Conservation (phyloP, 2,888 invertebrate species). For the Byasa hedistus region DNA sequence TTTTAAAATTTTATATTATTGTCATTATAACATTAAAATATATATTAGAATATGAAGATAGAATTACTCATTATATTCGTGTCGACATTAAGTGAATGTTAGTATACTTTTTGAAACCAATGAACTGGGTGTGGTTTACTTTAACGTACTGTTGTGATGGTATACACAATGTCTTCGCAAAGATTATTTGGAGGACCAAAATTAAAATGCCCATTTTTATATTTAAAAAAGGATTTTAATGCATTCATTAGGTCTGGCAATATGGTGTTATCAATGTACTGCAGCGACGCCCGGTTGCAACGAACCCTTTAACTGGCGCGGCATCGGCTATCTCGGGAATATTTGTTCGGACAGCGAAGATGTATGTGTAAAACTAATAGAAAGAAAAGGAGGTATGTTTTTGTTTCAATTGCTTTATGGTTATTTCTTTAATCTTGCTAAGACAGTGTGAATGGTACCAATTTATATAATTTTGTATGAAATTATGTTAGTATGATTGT, state of each 20-base stretch:
- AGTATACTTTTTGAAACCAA: slow-evolving; percentile 11
- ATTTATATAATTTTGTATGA: neutral
- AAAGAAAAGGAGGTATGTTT: slow-evolving; percentile 88
- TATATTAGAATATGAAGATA: slow-evolving; percentile 16
- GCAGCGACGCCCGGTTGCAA: slow-evolving; percentile 94
- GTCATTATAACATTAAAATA: neutral
- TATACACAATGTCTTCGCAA: neutral
- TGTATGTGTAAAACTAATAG: slow-evolving; percentile 93
- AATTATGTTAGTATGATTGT: neutral
- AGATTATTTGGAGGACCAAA: neutral
- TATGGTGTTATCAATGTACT: slow-evolving; percentile 95
- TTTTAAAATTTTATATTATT: neutral
- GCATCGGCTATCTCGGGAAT: slow-evolving; percentile 85
- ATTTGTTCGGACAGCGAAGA: slow-evolving; percentile 91
- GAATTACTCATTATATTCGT: slow-evolving; percentile 13
- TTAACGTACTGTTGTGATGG: slow-evolving; percentile 6
- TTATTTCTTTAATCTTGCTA: neutral
- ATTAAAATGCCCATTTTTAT: neutral
- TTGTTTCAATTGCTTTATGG: neutral
- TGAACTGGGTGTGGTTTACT: slow-evolving; percentile 34
- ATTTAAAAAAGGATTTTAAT: neutral
- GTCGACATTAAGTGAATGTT: slow-evolving; percentile 18
- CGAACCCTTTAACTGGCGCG: slow-evolving; percentile 90
- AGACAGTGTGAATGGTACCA: neutral
- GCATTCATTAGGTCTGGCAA: slow-evolving; percentile 71